These are phyloP conservation scores for Tinea pellionella DNA, from an alignment of 2,888 invertebrate species.

Conservation along the genomic window DNA sequence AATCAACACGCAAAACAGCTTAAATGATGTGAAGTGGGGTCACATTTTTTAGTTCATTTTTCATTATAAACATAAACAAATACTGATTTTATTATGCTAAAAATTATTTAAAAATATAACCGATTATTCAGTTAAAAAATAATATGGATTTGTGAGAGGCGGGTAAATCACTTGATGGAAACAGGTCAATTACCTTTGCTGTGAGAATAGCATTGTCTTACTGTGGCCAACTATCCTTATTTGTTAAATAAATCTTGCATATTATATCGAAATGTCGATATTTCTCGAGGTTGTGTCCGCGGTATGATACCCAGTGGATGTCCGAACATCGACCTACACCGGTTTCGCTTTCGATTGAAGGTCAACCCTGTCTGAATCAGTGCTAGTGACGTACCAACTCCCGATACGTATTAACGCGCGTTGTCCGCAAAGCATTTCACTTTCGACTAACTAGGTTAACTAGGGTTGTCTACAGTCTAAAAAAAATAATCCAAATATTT, in stretches of 20 bases:
- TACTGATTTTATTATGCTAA: too few species aligned
- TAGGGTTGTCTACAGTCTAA: background rate
- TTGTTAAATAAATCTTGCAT: conserved; percentile 2
- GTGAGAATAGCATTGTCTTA: background rate
- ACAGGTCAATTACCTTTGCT: background rate
- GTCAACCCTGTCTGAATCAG: conserved; percentile 52
- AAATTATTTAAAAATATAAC: too few species aligned
- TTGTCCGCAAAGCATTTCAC: background rate
- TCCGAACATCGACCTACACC: conserved; percentile 48
- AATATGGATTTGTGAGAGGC: too few species aligned
- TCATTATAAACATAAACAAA: too few species aligned
- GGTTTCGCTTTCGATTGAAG: conserved; percentile 65
- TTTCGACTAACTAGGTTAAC: background rate
- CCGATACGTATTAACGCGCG: background rate
- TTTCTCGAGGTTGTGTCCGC: background rate
- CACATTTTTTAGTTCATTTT: too few species aligned
- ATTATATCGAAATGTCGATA: background rate
- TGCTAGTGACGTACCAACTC: background rate
- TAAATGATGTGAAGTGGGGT: too few species aligned
- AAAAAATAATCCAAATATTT: too few species aligned
- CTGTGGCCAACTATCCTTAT: background rate
- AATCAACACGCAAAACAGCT: too few species aligned
- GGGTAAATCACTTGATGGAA: too few species aligned
- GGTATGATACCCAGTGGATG: background rate
- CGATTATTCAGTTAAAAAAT: too few species aligned